Evolutionary conservation across 2,797 vertebrate species (phyloP).

Genomic region (Carcharodon carcharias): DNA sequence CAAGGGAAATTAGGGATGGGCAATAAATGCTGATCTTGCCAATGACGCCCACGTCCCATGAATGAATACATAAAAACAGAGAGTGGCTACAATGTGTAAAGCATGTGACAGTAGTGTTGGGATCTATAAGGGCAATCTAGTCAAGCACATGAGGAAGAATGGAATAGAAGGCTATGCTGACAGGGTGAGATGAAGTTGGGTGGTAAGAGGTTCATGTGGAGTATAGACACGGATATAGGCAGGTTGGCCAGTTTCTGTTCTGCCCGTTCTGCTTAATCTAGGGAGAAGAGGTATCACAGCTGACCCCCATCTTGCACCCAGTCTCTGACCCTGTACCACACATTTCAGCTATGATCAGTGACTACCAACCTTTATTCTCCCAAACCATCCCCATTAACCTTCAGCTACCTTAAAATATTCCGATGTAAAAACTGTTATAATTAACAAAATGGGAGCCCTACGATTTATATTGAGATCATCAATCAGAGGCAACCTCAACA

Average conservation of each 20-base stretch:
- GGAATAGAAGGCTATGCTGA: no score
- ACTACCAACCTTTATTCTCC: background rate
- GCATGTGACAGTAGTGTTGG: background rate
- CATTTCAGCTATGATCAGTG: background rate
- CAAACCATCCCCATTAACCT: background rate
- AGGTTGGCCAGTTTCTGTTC: no score
- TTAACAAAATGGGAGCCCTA: background rate
- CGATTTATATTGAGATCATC: background rate
- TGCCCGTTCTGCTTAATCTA: background rate
- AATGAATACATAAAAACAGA: no score
- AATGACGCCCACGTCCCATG: no score
- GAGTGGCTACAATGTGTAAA: background rate
- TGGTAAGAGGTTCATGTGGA: no score
- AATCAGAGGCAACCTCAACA: background rate
- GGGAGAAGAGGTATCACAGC: background rate
- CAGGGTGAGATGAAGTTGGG: no score
- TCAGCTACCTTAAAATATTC: background rate
- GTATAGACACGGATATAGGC: no score
- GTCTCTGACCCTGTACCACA: background rate
- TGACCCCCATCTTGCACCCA: background rate
- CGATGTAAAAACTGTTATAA: background rate
- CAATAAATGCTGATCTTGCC: no score
- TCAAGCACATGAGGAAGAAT: no score
- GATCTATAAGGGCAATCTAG: background rate
- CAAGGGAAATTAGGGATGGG: no score